These are phyloP conservation scores for Montipora foliosa DNA, from an alignment of 64 coral and sea anemone species.

Conservation along the genomic window DNA sequence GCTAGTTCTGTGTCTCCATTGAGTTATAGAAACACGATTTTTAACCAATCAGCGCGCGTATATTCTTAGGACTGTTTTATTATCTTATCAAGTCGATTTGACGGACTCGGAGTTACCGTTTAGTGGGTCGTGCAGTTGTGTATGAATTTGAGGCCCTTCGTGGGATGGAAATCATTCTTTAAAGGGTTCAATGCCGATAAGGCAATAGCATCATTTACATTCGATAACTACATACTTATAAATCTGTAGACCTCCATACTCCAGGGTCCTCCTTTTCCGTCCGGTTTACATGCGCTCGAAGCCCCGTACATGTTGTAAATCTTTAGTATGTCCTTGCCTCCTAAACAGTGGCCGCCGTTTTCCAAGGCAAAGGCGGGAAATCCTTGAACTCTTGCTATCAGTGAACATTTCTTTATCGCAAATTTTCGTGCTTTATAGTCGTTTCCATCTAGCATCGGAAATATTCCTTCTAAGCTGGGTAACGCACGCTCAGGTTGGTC, in stretches of 20 bases:
- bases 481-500: constrained; percentile 90
- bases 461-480: constrained; percentile 83
- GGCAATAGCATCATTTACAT: neutral
- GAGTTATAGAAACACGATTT: too few species aligned
- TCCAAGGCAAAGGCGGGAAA: constrained; percentile 91
- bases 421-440: constrained; percentile 82
- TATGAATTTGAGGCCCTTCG: too few species aligned
- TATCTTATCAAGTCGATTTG: too few species aligned
- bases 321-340: constrained; percentile 82
- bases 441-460: constrained; percentile 86
- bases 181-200: too few species aligned
- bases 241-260: constrained; percentile 98
- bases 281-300: constrained; percentile 62
- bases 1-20: too few species aligned
- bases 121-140: too few species aligned
- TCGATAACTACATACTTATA: constrained; percentile 64
- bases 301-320: constrained; percentile 91
- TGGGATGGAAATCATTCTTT: too few species aligned
- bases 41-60: too few species aligned
- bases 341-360: constrained; percentile 95
- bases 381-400: constrained; percentile 79
- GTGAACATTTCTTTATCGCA: constrained; percentile 85
- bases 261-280: constrained; percentile 91
- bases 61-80: too few species aligned
- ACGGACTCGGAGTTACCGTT: too few species aligned